These are phyloP conservation scores for Tylochromis polylepis DNA, from an alignment of 2,113 vertebrate species.

Conservation along the genomic window DNA sequence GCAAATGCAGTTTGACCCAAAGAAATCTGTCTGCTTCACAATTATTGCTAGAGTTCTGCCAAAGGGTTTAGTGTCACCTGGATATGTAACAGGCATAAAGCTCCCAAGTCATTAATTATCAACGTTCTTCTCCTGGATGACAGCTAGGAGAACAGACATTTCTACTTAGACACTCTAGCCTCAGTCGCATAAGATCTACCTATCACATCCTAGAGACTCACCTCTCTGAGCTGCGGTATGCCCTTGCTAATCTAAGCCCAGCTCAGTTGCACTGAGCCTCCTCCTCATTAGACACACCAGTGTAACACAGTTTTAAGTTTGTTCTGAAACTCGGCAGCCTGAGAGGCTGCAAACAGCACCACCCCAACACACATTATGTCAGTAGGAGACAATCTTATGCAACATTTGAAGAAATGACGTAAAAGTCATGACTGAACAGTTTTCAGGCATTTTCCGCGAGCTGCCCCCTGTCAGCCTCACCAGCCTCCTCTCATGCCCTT, in stretches of 20 bases:
- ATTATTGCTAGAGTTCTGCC: background rate
- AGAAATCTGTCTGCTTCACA: background rate
- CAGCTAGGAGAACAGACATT: background rate
- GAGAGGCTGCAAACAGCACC: background rate
- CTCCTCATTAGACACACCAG: constrained; percentile 22
- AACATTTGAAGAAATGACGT: background rate
- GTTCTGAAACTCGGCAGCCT: background rate
- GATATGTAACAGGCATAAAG: background rate
- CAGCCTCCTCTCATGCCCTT: background rate
- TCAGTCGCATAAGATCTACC: background rate
- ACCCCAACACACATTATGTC: background rate
- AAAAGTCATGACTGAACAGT: background rate
- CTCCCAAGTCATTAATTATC: constrained; percentile 5
- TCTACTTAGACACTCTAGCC: background rate
- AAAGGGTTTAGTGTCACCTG: background rate
- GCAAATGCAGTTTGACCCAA: background rate
- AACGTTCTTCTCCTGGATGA: background rate
- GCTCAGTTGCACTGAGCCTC: constrained; percentile 19
- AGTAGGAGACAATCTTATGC: background rate
- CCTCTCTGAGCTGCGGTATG: background rate
- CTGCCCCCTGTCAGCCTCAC: background rate
- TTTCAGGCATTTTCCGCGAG: background rate
- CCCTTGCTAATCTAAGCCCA: background rate
- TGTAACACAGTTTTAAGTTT: constrained; percentile 16
- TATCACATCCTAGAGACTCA: background rate